Evolutionary conservation across 1,140 invertebrate species (phyloP).

Genomic region (Teleogryllus occipitalis): DNA sequence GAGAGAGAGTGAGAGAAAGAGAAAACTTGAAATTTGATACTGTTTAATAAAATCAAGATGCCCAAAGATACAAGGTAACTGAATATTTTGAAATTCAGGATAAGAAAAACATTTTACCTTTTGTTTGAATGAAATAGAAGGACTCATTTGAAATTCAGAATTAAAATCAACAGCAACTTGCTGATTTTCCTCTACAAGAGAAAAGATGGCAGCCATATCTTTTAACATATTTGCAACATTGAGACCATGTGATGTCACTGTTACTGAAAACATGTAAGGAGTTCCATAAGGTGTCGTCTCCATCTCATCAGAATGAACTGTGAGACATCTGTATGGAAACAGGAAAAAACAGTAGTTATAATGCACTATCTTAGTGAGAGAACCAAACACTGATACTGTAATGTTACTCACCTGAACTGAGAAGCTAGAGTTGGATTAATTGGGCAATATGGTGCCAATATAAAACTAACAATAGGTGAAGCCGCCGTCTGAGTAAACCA

Average conservation of each 20-base stretch:
- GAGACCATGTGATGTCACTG: conserved; percentile 27
- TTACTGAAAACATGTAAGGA: conserved; percentile 35
- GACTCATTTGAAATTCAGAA: not conserved
- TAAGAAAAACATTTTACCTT: not conserved
- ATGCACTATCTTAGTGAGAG: not conserved
- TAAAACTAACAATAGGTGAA: conserved; percentile 48
- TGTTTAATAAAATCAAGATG: no score
- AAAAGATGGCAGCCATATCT: conserved; percentile 11
- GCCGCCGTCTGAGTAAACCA: conserved; percentile 44
- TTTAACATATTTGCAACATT: conserved; percentile 27
- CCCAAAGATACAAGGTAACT: no score
- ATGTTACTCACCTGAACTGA: conserved; percentile 21
- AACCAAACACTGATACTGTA: not conserved
- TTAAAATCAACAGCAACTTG: conserved; percentile 7
- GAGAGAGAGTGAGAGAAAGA: no score
- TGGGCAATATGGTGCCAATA: conserved; percentile 45
- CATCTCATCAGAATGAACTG: conserved; percentile 31
- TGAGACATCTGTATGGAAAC: conserved; percentile 31
- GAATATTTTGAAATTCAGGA: no score
- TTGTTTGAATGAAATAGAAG: not conserved
- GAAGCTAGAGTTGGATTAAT: conserved; percentile 33
- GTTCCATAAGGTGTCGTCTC: conserved; percentile 29
- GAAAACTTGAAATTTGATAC: no score
- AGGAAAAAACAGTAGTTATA: not conserved
- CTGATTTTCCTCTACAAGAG: conserved; percentile 4